Percentiles rank a stretch among this genome's conserved stretches.
These are phyloP conservation scores for Zootoca vivipara DNA, from an alignment of 2,113 vertebrate species.

Conservation along the genomic window DNA sequence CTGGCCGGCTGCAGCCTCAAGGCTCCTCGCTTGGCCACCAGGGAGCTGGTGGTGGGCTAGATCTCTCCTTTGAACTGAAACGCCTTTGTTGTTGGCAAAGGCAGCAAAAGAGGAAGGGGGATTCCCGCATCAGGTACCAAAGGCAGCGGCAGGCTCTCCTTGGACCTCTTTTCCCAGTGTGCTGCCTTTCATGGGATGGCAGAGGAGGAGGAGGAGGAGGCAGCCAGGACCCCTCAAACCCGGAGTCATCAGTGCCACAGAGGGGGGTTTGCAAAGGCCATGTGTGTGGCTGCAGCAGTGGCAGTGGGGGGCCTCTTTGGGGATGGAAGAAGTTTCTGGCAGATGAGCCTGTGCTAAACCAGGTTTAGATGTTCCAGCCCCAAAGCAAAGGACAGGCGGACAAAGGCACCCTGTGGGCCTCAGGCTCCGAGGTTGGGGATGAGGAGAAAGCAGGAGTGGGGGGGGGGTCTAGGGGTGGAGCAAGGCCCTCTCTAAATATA, in stretches of 20 bases:
- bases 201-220: conserved; percentile 3
- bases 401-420: background rate
- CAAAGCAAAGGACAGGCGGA: background rate
- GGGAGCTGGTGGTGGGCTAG: conserved; percentile 25
- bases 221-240: no score
- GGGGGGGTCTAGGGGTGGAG: background rate
- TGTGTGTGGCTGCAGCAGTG: no score
- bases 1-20: conserved; percentile 74
- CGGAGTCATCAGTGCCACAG: background rate
- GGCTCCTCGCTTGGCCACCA: conserved; percentile 46
- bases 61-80: conserved; percentile 62
- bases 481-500: conserved; percentile 57
- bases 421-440: background rate
- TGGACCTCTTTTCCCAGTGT: background rate
- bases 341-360: no score
- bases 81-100: conserved; percentile 36
- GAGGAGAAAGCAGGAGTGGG: background rate
- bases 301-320: background rate
- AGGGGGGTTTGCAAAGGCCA: background rate
- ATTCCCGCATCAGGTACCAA: accelerated
- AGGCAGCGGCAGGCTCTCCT: background rate
- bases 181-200: background rate
- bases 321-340: no score
- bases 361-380: background rate
- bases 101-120: accelerated